Conservation (phyloP, 1,140 invertebrate species). For the Sycobia sp. region DNA sequence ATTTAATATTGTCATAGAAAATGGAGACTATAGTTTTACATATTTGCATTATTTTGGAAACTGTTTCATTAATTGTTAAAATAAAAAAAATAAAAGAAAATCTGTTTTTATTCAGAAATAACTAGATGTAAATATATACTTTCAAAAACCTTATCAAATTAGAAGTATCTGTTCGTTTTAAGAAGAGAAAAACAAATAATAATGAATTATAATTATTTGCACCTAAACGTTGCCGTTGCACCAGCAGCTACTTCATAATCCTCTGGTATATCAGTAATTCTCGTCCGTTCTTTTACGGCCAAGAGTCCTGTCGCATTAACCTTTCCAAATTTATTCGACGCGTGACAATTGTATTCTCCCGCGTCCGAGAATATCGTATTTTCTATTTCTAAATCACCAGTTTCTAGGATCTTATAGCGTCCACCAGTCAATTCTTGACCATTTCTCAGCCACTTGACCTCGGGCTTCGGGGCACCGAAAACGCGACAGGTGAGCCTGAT, state of each 20-base stretch:
- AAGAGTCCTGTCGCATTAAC: conserved; percentile 77
- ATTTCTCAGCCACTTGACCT: conserved; percentile 91
- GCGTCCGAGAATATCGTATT: conserved; percentile 83
- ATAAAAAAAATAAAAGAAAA: background rate
- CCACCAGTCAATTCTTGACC: conserved; percentile 84
- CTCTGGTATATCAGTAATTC: conserved; percentile 83
- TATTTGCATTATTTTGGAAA: too few relatives aligned
- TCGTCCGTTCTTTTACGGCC: conserved; percentile 83
- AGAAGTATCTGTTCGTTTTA: background rate
- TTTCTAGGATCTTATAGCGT: conserved; percentile 71
- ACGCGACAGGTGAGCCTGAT: conserved; percentile 88
- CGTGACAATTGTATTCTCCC: conserved; percentile 90
- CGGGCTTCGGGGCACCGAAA: conserved; percentile 93
- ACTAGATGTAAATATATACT: too few relatives aligned
- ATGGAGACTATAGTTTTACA: too few relatives aligned
- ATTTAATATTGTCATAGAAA: too few relatives aligned
- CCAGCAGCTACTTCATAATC: conserved; percentile 90
- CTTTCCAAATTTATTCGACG: conserved; percentile 90
- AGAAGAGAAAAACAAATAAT: background rate
- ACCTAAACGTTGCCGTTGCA: conserved; percentile 83
- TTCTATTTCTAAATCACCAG: conserved; percentile 85
- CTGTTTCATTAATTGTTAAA: too few relatives aligned
- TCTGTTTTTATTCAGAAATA: background rate
- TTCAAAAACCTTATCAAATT: too few relatives aligned
- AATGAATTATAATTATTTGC: conserved; percentile 11